Conservation (phyloP, 2,888 invertebrate species). For the Papilio demoleus region DNA sequence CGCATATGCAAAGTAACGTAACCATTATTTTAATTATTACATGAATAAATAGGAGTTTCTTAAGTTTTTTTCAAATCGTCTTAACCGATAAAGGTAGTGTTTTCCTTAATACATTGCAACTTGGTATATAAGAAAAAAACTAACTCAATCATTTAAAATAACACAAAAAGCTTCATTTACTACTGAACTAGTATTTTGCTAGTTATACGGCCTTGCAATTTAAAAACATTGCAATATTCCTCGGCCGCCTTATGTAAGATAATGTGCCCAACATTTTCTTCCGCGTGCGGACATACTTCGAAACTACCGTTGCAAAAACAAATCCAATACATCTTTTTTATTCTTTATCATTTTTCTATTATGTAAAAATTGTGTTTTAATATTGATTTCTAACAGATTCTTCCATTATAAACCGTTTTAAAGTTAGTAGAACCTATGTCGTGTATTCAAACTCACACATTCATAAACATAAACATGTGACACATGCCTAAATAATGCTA, state of each 20-base stretch:
- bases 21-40: no score
- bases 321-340: constrained; percentile 2
- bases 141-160: neutral
- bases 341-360: neutral
- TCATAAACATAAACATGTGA: neutral
- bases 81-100: no score
- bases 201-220: constrained; percentile 32
- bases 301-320: constrained; percentile 28
- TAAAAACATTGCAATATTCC: constrained; percentile 28
- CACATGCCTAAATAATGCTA: neutral
- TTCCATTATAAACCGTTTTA: neutral
- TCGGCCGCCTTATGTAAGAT: constrained; percentile 28
- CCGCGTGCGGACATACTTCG: constrained; percentile 28
- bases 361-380: neutral
- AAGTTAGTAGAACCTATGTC: neutral
- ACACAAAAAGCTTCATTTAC: constrained; percentile 17
- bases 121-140: neutral
- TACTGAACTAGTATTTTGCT: constrained; percentile 24
- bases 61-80: no score
- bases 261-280: constrained; percentile 35
- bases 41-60: no score
- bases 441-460: neutral
- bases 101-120: neutral
- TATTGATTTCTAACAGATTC: neutral
- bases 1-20: no score